These are phyloP conservation scores for Sapayoa aenigma DNA, from an alignment of 2,113 vertebrate genomes.

Conservation along the genomic window DNA sequence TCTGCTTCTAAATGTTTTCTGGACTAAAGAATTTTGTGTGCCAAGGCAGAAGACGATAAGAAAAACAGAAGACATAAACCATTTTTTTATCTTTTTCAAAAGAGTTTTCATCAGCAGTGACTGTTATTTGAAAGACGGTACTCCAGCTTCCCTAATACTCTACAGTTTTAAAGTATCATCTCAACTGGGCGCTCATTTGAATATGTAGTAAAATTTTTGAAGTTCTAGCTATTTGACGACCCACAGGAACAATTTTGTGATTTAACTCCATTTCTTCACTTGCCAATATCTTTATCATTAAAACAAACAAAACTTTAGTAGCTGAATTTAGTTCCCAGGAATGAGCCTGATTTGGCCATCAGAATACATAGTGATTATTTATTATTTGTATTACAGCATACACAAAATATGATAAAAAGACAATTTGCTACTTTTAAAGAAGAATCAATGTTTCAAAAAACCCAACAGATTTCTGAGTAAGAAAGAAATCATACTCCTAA, in stretches of 20 bases:
- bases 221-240: not conserved
- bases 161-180: not conserved
- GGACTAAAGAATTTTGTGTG: not conserved
- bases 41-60: not conserved
- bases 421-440: not conserved
- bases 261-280: not conserved
- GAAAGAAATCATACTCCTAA: not conserved
- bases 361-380: not conserved
- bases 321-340: not conserved
- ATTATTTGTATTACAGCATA: not conserved
- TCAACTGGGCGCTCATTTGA: not conserved
- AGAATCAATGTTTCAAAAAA: not conserved
- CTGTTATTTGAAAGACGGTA: not conserved
- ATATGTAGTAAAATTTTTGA: not conserved
- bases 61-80: not conserved
- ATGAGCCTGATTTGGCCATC: not conserved
- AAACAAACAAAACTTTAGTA: not conserved
- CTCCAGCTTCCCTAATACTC: not conserved
- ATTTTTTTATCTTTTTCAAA: not conserved
- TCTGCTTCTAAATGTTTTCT: not conserved
- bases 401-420: not conserved
- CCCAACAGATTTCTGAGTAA: accelerated
- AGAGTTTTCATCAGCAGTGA: not conserved
- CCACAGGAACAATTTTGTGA: not conserved
- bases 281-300: not conserved